Evolutionary conservation across 2,888 invertebrate species (phyloP), one percentile per base, ranked within the genome.

Genomic region (Leptopilina syphax): DNA sequence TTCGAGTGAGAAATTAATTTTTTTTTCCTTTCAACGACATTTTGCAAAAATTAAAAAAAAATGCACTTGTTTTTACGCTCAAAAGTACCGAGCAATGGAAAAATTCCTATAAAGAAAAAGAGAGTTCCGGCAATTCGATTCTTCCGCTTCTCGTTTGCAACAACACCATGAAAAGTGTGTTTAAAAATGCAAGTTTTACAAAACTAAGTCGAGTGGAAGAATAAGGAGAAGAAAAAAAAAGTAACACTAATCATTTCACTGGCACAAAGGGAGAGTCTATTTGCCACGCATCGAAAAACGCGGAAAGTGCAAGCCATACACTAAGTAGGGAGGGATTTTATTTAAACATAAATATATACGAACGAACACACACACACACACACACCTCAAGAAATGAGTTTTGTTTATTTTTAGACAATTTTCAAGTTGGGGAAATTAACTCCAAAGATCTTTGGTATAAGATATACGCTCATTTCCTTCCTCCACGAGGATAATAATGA

Each of bases 101-200:
- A n/a, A 70, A 9, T 18, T 18, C 18, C 18, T 18, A 18, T 18
- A 18, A 18, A 70, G 54, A 70, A 27, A 70, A 54, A 70, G 54
- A 47, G 8, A 7, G 70, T 70, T 70, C 70, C 70, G 70, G 70
- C 70, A 70, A 70, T 70, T 70, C 70, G 54, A 70, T 70, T 70
- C 70, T 70, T 70, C 70, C 70, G 70, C 34, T 27, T 70, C 70
- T 70, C 70, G 50, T 70, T 24, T 24, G 27, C n/a, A 68, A 47
- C 24, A 6, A 24, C 68, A 68, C 68, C 70, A 54, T n/a, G 54
- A 1, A 50, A 57, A 54, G 70, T 70, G 54, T 34, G 34, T 34
- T 34, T 70, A 57, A 70, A 70, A 70, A 70, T 70, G 54, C 54
- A 70, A 24, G 54, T 70, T 70, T 70, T 70, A 34, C 34, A 34